Conservation (phyloP, 2,888 invertebrate genomes). For the Halictus ligatus region DNA sequence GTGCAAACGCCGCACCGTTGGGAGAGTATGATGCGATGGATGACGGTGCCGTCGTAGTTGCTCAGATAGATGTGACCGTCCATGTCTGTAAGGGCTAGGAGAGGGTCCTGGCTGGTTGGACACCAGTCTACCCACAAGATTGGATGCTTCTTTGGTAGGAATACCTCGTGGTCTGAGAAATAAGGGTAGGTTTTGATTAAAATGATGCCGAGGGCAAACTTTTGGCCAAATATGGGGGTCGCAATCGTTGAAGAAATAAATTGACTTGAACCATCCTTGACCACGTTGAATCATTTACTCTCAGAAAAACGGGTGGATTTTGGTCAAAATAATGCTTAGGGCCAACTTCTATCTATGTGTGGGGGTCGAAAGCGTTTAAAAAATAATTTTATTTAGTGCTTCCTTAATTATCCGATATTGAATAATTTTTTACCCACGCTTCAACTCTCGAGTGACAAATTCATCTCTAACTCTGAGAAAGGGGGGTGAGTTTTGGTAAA, state of each 20-base stretch:
- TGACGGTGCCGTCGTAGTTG: slow-evolving; percentile 69
- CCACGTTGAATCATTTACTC: too few species aligned
- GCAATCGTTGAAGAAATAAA: too few species aligned
- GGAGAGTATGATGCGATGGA: slow-evolving; percentile 72
- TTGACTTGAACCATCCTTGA: too few species aligned
- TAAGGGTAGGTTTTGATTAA: background rate
- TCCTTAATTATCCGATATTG: background rate
- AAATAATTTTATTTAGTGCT: background rate
- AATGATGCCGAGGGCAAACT: too few species aligned
- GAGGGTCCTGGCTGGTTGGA: slow-evolving; percentile 60
- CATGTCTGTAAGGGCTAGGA: slow-evolving; percentile 75
- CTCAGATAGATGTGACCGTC: slow-evolving; percentile 76
- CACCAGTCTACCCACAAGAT: slow-evolving; percentile 76
- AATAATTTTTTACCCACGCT: background rate
- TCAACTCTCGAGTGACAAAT: too few species aligned
- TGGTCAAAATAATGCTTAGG: too few species aligned
- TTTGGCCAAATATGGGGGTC: too few species aligned
- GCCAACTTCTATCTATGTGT: too few species aligned
- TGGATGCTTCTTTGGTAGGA: slow-evolving; percentile 65
- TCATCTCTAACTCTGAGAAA: too few species aligned
- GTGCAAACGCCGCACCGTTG: slow-evolving; percentile 72
- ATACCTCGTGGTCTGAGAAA: slow-evolving; percentile 64
- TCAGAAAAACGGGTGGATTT: too few species aligned
- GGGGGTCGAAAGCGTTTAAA: too few species aligned
- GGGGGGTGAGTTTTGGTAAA: too few species aligned